Evolutionary conservation across 1,140 invertebrate species (phyloP).

Genomic region (Zaprionus vittiger): DNA sequence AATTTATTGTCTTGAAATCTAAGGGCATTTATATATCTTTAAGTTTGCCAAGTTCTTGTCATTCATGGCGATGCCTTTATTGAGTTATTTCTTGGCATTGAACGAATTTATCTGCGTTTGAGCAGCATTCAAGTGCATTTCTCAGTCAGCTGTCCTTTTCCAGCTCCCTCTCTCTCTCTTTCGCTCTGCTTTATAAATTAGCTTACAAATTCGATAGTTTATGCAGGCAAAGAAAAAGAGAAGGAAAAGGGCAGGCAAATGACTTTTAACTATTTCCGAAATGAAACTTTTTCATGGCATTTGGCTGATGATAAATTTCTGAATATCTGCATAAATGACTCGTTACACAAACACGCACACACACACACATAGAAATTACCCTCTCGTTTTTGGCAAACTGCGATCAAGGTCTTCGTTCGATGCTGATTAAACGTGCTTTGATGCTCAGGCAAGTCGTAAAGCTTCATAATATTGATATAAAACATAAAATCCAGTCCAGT

Average conservation of each 20-base stretch:
- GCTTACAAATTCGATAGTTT: slow-evolving; percentile 50
- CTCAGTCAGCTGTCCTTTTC: background rate
- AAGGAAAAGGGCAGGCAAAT: slow-evolving; percentile 1
- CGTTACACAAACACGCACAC: background rate
- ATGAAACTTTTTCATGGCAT: slow-evolving; percentile 8
- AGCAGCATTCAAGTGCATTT: slow-evolving; percentile 40
- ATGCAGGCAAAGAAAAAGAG: slow-evolving; percentile 25
- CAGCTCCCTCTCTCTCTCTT: slow-evolving; percentile 1
- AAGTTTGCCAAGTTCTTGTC: slow-evolving; percentile 77
- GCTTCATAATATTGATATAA: slow-evolving; percentile 9
- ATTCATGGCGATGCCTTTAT: slow-evolving; percentile 64
- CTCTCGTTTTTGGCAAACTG: slow-evolving; percentile 35
- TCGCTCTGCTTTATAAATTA: slow-evolving; percentile 59
- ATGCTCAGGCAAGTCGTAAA: slow-evolving; percentile 36
- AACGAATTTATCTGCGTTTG: slow-evolving; percentile 50
- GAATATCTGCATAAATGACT: slow-evolving; percentile 63
- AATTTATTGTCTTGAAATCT: slow-evolving; percentile 70
- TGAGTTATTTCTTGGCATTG: slow-evolving; percentile 67
- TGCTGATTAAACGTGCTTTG: slow-evolving; percentile 31
- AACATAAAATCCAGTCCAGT: slow-evolving; percentile 7
- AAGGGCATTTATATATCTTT: slow-evolving; percentile 59
- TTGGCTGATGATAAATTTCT: slow-evolving; percentile 35
- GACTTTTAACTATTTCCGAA: slow-evolving; percentile 40
- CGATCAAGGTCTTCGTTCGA: slow-evolving; percentile 24
- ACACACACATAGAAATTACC: background rate